Base-by-base conservation (phyloP, 2,797 vertebrate genomes). In the Pipistrellus kuhlii region DNA sequence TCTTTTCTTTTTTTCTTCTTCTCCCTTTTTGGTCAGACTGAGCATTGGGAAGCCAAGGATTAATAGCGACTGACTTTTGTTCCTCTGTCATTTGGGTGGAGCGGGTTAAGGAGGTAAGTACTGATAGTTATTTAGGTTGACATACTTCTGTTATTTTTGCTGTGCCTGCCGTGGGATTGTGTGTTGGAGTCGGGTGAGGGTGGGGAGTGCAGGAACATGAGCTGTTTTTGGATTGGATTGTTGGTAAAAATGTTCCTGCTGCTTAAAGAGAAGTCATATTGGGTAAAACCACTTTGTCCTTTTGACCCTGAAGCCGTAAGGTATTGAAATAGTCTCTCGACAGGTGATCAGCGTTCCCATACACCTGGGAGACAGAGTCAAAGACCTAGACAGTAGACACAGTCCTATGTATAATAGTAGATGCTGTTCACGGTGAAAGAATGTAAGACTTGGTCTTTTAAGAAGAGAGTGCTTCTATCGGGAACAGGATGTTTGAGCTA, bases 91-190 rank as follows among this genome's bases (percentile, higher is more conserved):
- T 82, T 95, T 75, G 78, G 59, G 46, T 48, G 51, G 72, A 82
- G 25, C 15, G 23, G 21, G 62, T 66, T 73, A 64, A 92, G 0
- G 38, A 93, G 57, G 55, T 82, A 66, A 83, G 64, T 30, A 23
- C 53, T 55, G 25, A 30, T 81, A 8, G 82, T 80, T 92, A 94
- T 95, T 94, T 95, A 88, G 92, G 85, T 80, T 80, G 90, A 77
- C 82, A 64, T n/a, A 78, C 92, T 90, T 90, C 44, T 90, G 90
- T 96, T 94, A 85, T 78, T 96, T 97, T 94, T 95, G 82, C 92
- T 93, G 94, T 96, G 93, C 90, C 69, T 96, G 94, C 64, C 30
- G 46, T 76, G 87, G 92, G 85, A 81, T 96, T 72, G 41, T 92
- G 85, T 94, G 92, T 91, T 81, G 78, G 94, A 93, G 88, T 77